A percentile compares a stretch with the other conserved stretches of the same genome.
Evolutionary conservation across 2,113 vertebrate species (phyloP).

Genomic region (Antidorcas marsupialis): DNA sequence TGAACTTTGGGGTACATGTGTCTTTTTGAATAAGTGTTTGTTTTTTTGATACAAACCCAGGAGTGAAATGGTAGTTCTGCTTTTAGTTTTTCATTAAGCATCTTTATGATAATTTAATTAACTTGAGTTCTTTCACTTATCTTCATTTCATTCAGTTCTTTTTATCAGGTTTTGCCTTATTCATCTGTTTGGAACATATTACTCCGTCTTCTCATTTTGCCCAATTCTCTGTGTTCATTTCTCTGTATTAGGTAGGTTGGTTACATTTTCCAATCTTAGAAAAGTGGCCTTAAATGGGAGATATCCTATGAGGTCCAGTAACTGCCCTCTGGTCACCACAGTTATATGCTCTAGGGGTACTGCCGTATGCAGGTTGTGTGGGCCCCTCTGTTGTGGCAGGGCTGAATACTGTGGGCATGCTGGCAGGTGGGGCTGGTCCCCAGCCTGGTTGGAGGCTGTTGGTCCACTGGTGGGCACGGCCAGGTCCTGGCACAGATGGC

Average conservation of each 20-base stretch:
- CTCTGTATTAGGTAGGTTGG: neutral
- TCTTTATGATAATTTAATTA: neutral
- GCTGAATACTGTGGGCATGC: neutral
- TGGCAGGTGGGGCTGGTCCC: neutral
- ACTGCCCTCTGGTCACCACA: neutral
- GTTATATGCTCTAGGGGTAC: neutral
- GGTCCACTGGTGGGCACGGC: neutral
- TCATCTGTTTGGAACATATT: neutral
- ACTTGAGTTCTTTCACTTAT: neutral
- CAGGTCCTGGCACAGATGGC: neutral
- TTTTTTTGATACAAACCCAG: neutral
- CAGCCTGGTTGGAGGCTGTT: neutral
- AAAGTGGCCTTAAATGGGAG: neutral
- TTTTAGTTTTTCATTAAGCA: neutral
- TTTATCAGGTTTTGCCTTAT: neutral
- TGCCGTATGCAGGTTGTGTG: rapidly evolving
- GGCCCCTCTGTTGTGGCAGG: neutral
- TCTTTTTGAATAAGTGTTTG: neutral
- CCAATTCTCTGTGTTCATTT: neutral
- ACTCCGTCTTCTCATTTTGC: neutral
- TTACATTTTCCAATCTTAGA: neutral
- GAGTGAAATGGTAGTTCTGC: neutral
- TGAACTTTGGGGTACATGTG: neutral
- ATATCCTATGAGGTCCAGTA: neutral
- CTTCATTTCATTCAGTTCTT: neutral